Conservation (phyloP, 2,797 vertebrate genomes). For the Sebastes iracundus region DNA sequence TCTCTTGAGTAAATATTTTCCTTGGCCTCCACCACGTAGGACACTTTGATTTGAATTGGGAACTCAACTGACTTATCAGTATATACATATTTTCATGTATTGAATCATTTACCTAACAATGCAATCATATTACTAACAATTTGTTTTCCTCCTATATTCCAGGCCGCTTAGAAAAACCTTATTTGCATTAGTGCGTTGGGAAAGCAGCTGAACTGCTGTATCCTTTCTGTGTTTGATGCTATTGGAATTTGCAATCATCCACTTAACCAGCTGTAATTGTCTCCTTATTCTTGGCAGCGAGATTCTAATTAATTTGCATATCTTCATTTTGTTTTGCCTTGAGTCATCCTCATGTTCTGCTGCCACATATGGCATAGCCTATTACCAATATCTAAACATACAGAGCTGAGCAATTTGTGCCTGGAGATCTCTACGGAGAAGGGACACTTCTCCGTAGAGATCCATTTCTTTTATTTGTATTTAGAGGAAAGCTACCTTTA, state of each 20-base stretch:
- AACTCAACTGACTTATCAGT: not conserved
- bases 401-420: not conserved
- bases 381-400: constrained; percentile 28
- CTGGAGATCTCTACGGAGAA: not conserved
- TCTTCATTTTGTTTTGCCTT: constrained; percentile 13
- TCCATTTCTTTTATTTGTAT: not conserved
- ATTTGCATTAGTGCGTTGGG: not conserved
- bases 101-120: not conserved
- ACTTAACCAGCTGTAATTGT: constrained; percentile 17
- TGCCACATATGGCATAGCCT: constrained; percentile 8
- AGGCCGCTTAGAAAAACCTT: not conserved
- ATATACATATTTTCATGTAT: no score
- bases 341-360: constrained; percentile 14
- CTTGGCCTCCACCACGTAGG: not conserved
- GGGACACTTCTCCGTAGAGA: not conserved
- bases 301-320: constrained; percentile 20
- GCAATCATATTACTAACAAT: not conserved
- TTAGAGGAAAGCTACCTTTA: not conserved
- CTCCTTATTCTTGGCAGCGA: constrained; percentile 4
- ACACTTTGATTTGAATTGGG: not conserved
- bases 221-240: not conserved
- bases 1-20: constrained; percentile 21
- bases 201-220: not conserved
- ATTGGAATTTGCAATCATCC: constrained; percentile 10
- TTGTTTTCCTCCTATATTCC: not conserved